phyloP scores from a whole-genome alignment of 2,797 vertebrate species.

The Rhinophrynus dorsalis region DNA sequence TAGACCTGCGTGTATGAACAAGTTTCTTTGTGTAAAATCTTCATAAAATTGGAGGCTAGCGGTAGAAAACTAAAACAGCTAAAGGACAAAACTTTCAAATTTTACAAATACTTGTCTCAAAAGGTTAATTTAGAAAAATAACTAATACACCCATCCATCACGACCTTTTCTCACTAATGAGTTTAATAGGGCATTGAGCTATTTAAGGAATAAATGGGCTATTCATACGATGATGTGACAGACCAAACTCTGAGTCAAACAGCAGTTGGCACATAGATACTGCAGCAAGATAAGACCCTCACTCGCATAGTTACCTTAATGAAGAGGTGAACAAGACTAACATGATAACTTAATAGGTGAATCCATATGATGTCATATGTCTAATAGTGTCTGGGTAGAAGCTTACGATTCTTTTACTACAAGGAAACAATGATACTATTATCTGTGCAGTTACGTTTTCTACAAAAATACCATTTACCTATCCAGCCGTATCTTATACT shows the following conservation, averaged over 20 bases:
- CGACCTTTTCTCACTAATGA: constrained; percentile 13
- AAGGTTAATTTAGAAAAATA: constrained; percentile 19
- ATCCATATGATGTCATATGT: constrained; percentile 51
- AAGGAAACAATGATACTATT: constrained; percentile 58
- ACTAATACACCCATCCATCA: constrained; percentile 24
- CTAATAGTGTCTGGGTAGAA: constrained; percentile 50
- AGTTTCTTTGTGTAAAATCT: no score
- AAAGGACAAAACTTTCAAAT: not conserved
- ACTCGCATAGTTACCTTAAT: constrained; percentile 61
- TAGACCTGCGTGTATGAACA: no score
- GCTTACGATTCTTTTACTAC: constrained; percentile 49
- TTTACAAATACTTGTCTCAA: not conserved
- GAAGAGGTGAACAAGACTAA: constrained; percentile 58
- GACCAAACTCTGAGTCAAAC: constrained; percentile 53
- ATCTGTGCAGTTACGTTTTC: not conserved
- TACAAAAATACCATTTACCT: constrained; percentile 23
- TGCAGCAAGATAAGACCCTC: constrained; percentile 64
- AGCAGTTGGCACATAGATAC: constrained; percentile 66
- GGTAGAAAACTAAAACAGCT: no score
- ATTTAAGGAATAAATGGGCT: constrained; percentile 56
- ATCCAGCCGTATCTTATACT: constrained; percentile 8
- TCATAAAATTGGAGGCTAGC: no score
- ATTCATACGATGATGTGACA: constrained; percentile 49
- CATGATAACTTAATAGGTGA: constrained; percentile 48
- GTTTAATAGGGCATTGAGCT: constrained; percentile 48